A percentile compares a stretch with the other conserved stretches of the same genome.
Evolutionary conservation across 2,888 invertebrate species (phyloP).

Genomic region (Geotrupes spiniger): DNA sequence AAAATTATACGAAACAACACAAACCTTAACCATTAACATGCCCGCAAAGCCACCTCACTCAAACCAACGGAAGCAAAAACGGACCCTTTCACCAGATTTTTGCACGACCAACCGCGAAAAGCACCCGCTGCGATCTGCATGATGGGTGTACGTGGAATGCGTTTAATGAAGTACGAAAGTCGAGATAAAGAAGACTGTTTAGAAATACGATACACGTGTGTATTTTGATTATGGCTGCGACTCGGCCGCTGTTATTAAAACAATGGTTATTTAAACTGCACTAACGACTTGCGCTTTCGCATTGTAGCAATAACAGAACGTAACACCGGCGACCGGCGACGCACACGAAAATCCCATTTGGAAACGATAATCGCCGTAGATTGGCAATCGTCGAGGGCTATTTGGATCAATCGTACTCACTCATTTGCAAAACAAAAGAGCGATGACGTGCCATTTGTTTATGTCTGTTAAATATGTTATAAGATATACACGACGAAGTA

Average conservation of each 20-base stretch:
- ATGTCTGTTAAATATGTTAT: too few species aligned
- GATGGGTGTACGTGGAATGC: constrained; percentile 1
- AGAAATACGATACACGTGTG: constrained; percentile 2
- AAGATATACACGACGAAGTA: too few species aligned
- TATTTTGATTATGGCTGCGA: constrained; percentile 4
- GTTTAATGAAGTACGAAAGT: not conserved
- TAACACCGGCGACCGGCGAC: not conserved
- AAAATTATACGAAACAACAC: too few species aligned
- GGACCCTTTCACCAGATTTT: not conserved
- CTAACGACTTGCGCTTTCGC: not conserved
- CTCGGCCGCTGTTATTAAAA: constrained; percentile 9
- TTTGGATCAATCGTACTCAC: too few species aligned
- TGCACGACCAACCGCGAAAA: not conserved
- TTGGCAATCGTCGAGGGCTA: too few species aligned
- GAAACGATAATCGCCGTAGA: too few species aligned
- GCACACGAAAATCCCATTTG: not conserved
- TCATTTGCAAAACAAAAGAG: too few species aligned
- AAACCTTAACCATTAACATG: too few species aligned
- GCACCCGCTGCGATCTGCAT: not conserved
- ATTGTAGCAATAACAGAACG: constrained; percentile 9
- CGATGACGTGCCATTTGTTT: too few species aligned
- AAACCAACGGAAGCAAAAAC: too few species aligned
- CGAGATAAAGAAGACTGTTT: constrained; percentile 6
- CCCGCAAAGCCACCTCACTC: too few species aligned
- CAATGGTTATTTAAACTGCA: constrained; percentile 11